Base-by-base conservation (phyloP, 2,888 invertebrate species). In the Antitype chi region DNA sequence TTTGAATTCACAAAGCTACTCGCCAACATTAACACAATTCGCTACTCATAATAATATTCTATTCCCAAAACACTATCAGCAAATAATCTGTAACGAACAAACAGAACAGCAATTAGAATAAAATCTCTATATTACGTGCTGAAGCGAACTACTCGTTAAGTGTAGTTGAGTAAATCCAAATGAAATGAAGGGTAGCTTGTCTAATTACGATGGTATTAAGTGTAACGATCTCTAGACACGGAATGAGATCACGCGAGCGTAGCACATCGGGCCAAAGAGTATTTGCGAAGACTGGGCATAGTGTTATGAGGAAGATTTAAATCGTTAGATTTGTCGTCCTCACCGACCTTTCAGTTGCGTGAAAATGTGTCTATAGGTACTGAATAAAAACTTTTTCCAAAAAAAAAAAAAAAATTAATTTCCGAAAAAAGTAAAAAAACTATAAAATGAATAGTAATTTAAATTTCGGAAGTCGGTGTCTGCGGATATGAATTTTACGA, bases 191-290 rank as follows among this genome's bases (percentile, higher is more conserved):
- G 89, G 90, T 87, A 88, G 87, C 90, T 86, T 89, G 89, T 89
- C 91, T 93, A 93, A 93, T 93, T 93, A 92, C 91, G 81, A 83
- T 81, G 76, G 89, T 85, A 88, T 89, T 89, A 85, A 72, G 76
- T 84, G 85, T 88, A 92, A 93, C 90, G 92, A 91, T 89, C 88
- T 86, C 87, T 85, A 81, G 81, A 80, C 93, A 93, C 93, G 93
- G 90, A 87, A 93, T 85, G 69, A 53, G 52, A 78, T 80, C 93
- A 93, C 93, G 93, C 93, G 84, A 92, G 81, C 78, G 28, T 17
- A 47, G 73, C 49, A 62, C 53, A 62, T 70, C 15, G 60, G 32
- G 38, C 7, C 84, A 81, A 53, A 78, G 77, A 87, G 53, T 70
- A 71, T 17, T 2, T 7, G 17, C 15, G 28, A 2, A 82, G 77